Base-by-base conservation (phyloP, 1,140 invertebrate genomes). In the Drosophila gunungcola region DNA sequence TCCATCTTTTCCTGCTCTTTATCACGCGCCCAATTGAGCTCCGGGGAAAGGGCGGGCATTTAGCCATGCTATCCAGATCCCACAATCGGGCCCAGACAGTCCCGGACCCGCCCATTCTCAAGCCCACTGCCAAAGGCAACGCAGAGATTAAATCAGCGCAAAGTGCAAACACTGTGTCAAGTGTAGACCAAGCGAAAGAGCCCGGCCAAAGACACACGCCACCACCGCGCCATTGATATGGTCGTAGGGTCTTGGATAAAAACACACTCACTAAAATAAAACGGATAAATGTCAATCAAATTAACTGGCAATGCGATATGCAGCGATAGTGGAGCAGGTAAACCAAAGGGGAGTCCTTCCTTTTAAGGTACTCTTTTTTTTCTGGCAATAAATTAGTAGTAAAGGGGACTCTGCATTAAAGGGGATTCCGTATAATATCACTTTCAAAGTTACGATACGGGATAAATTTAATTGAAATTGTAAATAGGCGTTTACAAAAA, bases 151-250 rank as follows among this genome's bases (percentile, higher is more conserved):
- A 84, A 84, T 84, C 81, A 84, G 80, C 80, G 80, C 78, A 84
- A 84, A 84, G 81, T 84, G 81, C 81, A 84, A 84, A 84, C 81
- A 84, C 80, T 84, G 76, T 80, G 81, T 84, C 81, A 84, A 84
- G 81, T 84, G 81, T 80, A 77, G 80, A 80, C 60, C 64, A 68
- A 58, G 46, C 64, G 45, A 11, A 36, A 43, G 51, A 54, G 9
- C 12, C 42, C 46, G 46, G 39, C 74, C 61, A 78, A 70, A 49
- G 74, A 79, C 63, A 67, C 63, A 68, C 52, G 78, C 72, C 62
- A 75, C 27, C 61, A 58, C 3, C 27, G 67, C 61, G 69, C 58
- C 77, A 80, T 81, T 65, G 78, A 81, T 81, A 81, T 32, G 29
- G 46, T 29, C n/a, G 29, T 62, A 42, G 61, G 60, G 48, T 64